phyloP scores from a whole-genome alignment of 30 jellyfish, hydroid and myxozoan genomes.

The Nemopilema nomurai region DNA sequence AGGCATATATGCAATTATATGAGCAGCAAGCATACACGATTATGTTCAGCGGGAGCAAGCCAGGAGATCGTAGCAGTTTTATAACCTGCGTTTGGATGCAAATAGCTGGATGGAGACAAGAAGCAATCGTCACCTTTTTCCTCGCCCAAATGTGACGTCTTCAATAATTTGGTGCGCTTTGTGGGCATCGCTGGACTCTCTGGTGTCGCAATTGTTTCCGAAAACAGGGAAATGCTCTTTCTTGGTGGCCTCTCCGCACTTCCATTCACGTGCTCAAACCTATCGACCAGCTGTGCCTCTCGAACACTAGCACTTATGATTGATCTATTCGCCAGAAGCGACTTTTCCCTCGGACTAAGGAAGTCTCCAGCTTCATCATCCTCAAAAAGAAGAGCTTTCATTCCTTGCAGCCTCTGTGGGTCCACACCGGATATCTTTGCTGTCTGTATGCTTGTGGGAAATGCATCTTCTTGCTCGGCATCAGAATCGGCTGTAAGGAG shows the following conservation, averaged over 20 bases:
- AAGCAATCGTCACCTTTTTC: slow-evolving; percentile 41
- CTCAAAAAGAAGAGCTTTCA: slow-evolving; percentile 85
- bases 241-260: background rate
- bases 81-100: no score
- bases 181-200: slow-evolving; percentile 20
- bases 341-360: slow-evolving; percentile 71
- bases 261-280: slow-evolving; percentile 41
- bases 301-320: slow-evolving; percentile 55
- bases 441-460: slow-evolving; percentile 50
- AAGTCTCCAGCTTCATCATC: slow-evolving; percentile 68
- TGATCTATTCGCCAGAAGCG: slow-evolving; percentile 60
- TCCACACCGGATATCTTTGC: slow-evolving; percentile 72
- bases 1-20: no score
- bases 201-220: slow-evolving; percentile 16
- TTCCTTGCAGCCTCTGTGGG: slow-evolving; percentile 85
- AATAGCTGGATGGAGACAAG: background rate
- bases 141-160: slow-evolving; percentile 6
- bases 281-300: slow-evolving; percentile 19
- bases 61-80: no score
- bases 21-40: no score
- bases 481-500: slow-evolving; percentile 7
- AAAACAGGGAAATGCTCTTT: slow-evolving; percentile 17
- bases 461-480: slow-evolving; percentile 8
- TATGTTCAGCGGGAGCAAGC: no score
- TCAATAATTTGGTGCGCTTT: slow-evolving; percentile 18